Conservation (phyloP, 2,888 invertebrate species). For the Lysandra bellargus region DNA sequence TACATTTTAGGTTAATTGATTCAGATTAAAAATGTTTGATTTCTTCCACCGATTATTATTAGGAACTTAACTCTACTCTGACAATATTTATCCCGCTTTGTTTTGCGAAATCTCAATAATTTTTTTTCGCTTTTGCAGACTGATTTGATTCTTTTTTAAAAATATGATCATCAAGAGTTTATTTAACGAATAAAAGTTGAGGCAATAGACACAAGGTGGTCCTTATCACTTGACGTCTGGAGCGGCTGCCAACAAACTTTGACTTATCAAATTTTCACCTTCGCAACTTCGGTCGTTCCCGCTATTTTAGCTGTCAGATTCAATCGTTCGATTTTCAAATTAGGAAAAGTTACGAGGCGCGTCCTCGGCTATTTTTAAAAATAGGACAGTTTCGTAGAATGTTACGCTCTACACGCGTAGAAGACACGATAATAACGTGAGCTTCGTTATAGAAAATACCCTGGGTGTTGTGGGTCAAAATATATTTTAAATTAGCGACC, state of each 20-base stretch:
- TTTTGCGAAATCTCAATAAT: not conserved
- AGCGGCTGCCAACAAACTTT: slow-evolving; percentile 34
- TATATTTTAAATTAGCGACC: too few species aligned
- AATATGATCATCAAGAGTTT: not conserved
- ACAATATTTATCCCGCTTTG: too few species aligned
- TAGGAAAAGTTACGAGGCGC: not conserved
- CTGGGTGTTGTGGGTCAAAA: too few species aligned
- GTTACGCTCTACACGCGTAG: not conserved
- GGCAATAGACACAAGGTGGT: slow-evolving; percentile 7
- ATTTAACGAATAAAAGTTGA: not conserved
- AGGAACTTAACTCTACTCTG: too few species aligned
- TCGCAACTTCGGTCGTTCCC: slow-evolving; percentile 20
- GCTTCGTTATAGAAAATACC: too few species aligned
- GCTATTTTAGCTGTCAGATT: slow-evolving; percentile 22
- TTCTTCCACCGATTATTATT: not conserved
- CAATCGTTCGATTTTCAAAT: slow-evolving; percentile 23
- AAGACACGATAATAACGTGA: not conserved
- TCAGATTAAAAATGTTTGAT: not conserved
- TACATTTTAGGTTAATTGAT: not conserved
- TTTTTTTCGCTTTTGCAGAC: not conserved
- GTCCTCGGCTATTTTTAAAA: slow-evolving; percentile 16
- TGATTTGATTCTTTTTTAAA: not conserved
- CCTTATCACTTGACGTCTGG: slow-evolving; percentile 28
- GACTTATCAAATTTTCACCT: slow-evolving; percentile 29
- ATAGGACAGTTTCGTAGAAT: slow-evolving; percentile 1